These are phyloP conservation scores for Molossus molossus DNA, from an alignment of 2,797 vertebrate species.

Conservation along the genomic window DNA sequence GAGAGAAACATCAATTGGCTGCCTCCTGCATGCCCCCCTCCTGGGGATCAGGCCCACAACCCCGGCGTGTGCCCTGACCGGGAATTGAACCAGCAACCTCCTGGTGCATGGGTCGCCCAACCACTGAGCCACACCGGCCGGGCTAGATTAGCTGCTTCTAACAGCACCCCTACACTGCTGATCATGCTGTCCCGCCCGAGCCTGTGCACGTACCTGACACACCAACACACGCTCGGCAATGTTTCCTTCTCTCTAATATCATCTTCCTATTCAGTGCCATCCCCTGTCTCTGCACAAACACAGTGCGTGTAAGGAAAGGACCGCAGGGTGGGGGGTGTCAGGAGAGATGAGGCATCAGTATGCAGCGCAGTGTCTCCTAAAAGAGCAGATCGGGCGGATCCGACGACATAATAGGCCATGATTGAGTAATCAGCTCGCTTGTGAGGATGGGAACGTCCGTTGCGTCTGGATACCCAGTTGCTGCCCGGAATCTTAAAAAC, in stretches of 20 bases:
- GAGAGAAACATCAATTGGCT: too few relatives aligned
- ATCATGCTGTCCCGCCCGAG: background rate
- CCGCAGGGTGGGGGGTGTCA: background rate
- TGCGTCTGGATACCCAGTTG: background rate
- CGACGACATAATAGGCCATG: background rate
- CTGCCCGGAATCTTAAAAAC: constrained; percentile 50
- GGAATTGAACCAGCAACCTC: too few relatives aligned
- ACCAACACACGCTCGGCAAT: background rate
- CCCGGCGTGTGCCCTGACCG: too few relatives aligned
- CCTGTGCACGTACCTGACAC: background rate
- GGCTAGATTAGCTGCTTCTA: background rate
- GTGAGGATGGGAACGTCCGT: background rate
- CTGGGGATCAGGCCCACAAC: too few relatives aligned
- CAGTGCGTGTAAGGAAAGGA: background rate
- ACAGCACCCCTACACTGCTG: background rate
- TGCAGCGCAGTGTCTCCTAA: background rate
- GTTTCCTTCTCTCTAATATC: background rate
- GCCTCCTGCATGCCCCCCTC: too few relatives aligned
- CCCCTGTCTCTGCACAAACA: background rate
- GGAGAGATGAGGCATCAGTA: constrained; percentile 37
- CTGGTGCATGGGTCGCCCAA: too few relatives aligned
- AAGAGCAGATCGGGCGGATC: background rate
- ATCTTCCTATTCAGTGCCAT: background rate
- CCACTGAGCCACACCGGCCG: too few relatives aligned
- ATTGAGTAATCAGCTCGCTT: constrained; percentile 32